Base-by-base conservation (phyloP, 1,140 invertebrate genomes). In the Ips typographus region DNA sequence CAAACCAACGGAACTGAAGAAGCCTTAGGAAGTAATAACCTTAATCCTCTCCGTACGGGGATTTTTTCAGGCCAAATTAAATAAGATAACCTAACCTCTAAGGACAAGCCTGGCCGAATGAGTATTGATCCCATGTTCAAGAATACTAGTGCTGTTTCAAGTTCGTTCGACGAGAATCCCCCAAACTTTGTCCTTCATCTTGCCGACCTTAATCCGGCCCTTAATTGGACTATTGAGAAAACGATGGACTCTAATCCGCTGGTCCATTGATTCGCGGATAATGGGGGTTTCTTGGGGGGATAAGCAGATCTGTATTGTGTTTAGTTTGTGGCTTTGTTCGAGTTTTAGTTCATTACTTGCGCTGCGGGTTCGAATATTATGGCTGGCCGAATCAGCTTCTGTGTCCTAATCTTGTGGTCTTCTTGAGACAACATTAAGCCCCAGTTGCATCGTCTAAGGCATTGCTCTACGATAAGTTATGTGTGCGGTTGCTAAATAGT, bases 281-380 rank as follows among this genome's bases (percentile, higher is more conserved):
- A 76, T 77, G 76, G 73, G 72, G 73, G 73, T 78, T 76, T 75
- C 76, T 77, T 77, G 71, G 58, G 22, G 73, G 76, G 76, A 75
- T 77, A 76, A 78, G 75, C 73, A 77, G 75, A 76, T 77, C 75
- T 75, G 75, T 77, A 78, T 77, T 77, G 77, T 74, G 75, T 77
- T 78, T 77, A 77, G 76, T 77, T 76, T 75, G 75, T 65, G 76
- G 76, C 72, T 77, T 78, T 74, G 71, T 75, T 73, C 53, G 68
- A 76, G 71, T 75, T 75, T 75, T 73, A 74, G 74, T 76, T 76
- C 75, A 74, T 77, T 77, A 75, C 68, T 73, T 74, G 72, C 69
- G 72, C 70, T 68, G 65, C 41, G 8, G 7, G 38, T 42, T 59
- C 57, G 39, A 56, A 56, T 56, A 36, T 56, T 56, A 39, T 40